phyloP scores from a whole-genome alignment of 1,140 invertebrate genomes.

The Thaumatotibia leucotreta region DNA sequence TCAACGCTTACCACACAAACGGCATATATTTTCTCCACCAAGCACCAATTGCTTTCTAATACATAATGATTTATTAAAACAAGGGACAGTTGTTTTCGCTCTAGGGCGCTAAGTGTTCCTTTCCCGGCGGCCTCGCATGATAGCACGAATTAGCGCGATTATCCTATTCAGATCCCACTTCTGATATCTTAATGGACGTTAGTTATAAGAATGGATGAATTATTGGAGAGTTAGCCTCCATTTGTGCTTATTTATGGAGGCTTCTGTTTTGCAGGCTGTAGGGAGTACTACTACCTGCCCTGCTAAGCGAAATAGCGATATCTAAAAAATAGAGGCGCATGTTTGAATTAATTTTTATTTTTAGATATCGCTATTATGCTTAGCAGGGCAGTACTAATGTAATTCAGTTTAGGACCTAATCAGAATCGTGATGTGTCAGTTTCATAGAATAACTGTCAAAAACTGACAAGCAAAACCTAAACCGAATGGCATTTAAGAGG shows the following conservation, averaged over 20 bases:
- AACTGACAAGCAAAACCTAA: too few relatives aligned
- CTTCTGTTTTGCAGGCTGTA: not conserved
- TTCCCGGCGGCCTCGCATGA: not conserved
- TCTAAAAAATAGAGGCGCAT: too few relatives aligned
- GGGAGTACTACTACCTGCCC: too few relatives aligned
- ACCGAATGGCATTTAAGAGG: too few relatives aligned
- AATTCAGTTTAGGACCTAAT: too few relatives aligned
- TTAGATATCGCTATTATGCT: too few relatives aligned
- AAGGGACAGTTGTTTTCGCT: conserved; percentile 7
- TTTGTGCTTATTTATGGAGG: not conserved
- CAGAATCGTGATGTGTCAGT: too few relatives aligned
- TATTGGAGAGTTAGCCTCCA: conserved; percentile 1
- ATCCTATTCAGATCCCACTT: conserved; percentile 7
- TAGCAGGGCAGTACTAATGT: too few relatives aligned
- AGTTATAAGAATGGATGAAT: conserved; percentile 2
- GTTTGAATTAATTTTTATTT: too few relatives aligned
- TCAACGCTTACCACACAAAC: not conserved
- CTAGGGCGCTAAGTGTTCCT: not conserved
- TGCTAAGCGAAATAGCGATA: too few relatives aligned
- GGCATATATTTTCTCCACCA: not conserved
- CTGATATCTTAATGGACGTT: conserved; percentile 2
- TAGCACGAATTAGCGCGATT: conserved; percentile 8
- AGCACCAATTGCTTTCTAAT: not conserved
- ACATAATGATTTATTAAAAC: conserved; percentile 4
- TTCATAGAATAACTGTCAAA: too few relatives aligned